These are phyloP conservation scores for Labia minor DNA, from an alignment of 2,888 invertebrate genomes.

Conservation along the genomic window DNA sequence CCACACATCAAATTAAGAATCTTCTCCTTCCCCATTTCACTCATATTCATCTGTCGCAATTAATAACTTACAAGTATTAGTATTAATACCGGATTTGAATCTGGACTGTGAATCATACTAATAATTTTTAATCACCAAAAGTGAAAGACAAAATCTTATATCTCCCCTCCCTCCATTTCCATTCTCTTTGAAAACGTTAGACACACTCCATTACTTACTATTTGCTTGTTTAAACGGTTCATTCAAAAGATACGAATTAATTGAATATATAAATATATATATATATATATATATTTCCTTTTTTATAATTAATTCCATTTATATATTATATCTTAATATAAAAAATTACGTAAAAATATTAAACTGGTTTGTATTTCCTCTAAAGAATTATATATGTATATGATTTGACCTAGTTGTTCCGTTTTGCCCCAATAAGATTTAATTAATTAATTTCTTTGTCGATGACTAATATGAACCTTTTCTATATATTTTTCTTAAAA, in stretches of 20 bases:
- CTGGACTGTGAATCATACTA: background rate
- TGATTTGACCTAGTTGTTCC: background rate
- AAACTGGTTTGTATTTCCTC: conserved; percentile 4
- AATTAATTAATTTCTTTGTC: background rate
- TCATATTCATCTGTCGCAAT: no score
- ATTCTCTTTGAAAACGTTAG: no score
- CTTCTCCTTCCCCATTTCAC: no score
- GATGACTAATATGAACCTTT: background rate
- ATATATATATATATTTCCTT: no score
- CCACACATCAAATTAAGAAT: background rate
- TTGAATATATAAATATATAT: background rate
- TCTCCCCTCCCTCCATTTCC: background rate
- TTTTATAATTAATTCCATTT: background rate
- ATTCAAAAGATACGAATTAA: background rate
- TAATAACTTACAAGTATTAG: no score
- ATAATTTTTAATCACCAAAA: background rate
- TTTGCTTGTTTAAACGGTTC: background rate
- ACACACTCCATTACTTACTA: background rate
- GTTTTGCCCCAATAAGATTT: background rate
- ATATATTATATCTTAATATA: background rate
- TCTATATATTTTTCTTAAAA: background rate
- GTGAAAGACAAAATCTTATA: background rate
- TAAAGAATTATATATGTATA: no score
- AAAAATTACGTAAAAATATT: background rate
- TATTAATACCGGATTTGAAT: background rate